These are phyloP conservation scores for Malurus melanocephalus DNA, from an alignment of 2,113 vertebrate genomes.

Conservation along the genomic window DNA sequence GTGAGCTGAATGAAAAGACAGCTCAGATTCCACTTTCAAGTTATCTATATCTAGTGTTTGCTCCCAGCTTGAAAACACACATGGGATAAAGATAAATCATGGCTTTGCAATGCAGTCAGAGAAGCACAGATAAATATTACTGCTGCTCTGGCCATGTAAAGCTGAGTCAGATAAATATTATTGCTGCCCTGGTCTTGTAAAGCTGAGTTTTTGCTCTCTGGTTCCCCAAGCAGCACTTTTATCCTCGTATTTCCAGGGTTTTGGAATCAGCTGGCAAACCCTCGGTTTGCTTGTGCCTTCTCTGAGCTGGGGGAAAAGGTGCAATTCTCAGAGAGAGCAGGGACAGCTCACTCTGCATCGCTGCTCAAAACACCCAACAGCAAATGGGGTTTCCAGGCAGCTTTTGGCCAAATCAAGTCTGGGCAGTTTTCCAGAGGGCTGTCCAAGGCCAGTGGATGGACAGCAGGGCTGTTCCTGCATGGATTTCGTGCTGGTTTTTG, in stretches of 20 bases:
- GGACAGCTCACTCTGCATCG: rapidly evolving
- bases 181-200: neutral
- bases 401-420: neutral
- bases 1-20: neutral
- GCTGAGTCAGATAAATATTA: neutral
- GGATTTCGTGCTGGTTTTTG: neutral
- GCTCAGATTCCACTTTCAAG: neutral
- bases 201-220: neutral
- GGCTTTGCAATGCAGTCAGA: neutral
- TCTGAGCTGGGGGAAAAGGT: neutral
- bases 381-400: neutral
- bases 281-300: neutral
- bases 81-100: neutral
- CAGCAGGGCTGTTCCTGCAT: neutral
- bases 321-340: neutral
- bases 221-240: neutral
- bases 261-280: neutral
- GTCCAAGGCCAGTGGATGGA: neutral
- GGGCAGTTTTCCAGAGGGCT: neutral
- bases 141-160: neutral
- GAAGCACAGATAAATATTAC: neutral
- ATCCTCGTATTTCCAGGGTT: neutral
- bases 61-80: neutral
- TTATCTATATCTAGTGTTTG: neutral
- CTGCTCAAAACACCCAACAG: neutral